Conservation (phyloP, 2,797 vertebrate genomes). For the Peromyscus melanophrys region DNA sequence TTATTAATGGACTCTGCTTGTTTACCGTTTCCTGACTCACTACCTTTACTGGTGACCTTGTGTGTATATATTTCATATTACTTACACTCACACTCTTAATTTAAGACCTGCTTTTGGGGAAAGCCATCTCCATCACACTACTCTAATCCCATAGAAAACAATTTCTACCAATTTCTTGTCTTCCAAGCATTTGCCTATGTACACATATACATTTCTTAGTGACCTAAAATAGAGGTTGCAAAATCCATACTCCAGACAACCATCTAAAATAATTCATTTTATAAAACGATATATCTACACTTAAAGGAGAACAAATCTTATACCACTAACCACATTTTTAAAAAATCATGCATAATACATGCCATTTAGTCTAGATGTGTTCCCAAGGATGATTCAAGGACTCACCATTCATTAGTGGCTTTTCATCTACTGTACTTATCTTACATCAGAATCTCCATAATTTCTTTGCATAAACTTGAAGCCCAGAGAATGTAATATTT, state of each 20-base stretch:
- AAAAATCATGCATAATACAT: slow-evolving; percentile 67
- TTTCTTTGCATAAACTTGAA: slow-evolving; percentile 20
- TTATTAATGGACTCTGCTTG: not conserved
- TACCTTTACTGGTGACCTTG: not conserved
- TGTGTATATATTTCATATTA: not conserved
- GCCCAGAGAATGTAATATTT: not conserved
- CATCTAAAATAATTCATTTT: slow-evolving; percentile 57
- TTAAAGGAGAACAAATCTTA: slow-evolving; percentile 69
- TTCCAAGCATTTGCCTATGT: not conserved
- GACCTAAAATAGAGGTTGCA: slow-evolving; percentile 53
- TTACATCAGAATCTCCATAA: not conserved
- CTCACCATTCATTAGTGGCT: not conserved
- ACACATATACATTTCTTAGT: slow-evolving; percentile 3
- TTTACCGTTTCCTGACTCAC: not conserved
- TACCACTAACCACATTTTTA: slow-evolving; percentile 49
- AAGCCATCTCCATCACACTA: not conserved
- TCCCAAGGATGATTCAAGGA: not conserved
- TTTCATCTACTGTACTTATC: slow-evolving; percentile 19
- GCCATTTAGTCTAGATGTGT: not conserved
- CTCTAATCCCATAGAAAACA: not conserved
- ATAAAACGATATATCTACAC: slow-evolving; percentile 58
- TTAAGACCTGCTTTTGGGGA: not conserved
- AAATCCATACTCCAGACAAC: slow-evolving; percentile 33
- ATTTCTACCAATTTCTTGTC: not conserved
- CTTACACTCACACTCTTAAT: not conserved